Evolutionary conservation across 1,140 invertebrate species (phyloP), one percentile per base, ranked within the genome.

Genomic region (Calephelis virginiensis): DNA sequence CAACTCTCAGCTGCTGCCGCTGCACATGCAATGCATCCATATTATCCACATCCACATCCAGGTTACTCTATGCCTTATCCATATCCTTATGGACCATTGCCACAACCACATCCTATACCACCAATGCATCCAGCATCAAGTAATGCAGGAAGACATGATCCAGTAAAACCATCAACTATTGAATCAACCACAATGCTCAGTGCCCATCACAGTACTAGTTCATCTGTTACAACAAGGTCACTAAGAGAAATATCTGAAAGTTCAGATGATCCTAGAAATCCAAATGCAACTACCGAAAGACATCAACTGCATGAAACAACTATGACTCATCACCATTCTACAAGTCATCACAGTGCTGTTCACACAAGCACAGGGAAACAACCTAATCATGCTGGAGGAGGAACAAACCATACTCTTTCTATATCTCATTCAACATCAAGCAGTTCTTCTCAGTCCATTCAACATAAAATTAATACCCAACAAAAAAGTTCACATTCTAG

Each of bases 81-180:
- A n/a, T 95, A 95, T 89, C 93, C 95, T 0, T 95, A 95, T 75
- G 93, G 93, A 6, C 94, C 95, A 1, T 92, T 95, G 62, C 94
- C 94, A 14, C 95, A 94, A 76, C 94, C 94, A 7, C 94, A 96
- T 74, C 94, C 95, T 1, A 95, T 95, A 72, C 95, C 95, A 28
- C 94, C 94, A 2, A 95, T 95, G 68, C 94, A 73, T 75, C 89
- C 94, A 6, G 92, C 92, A 50, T 89, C 92, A 11, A 93, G 93
- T 70, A 91, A 86, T 43, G 78, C 89, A 62, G 86, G 83, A 72
- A 83, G 89, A 74, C 92, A 90, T 72, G 91, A 92, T 37, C 83
- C 85, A 72, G 83, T 81, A 28, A 92, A 93, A 86, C 86, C 90
- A 43, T 84, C 91, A 43, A 92, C 92, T 45, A 93, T 95, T 66